Conservation (phyloP, 37 sponge, comb jelly and placozoan genomes). For the Dysidea cf. avara region DNA sequence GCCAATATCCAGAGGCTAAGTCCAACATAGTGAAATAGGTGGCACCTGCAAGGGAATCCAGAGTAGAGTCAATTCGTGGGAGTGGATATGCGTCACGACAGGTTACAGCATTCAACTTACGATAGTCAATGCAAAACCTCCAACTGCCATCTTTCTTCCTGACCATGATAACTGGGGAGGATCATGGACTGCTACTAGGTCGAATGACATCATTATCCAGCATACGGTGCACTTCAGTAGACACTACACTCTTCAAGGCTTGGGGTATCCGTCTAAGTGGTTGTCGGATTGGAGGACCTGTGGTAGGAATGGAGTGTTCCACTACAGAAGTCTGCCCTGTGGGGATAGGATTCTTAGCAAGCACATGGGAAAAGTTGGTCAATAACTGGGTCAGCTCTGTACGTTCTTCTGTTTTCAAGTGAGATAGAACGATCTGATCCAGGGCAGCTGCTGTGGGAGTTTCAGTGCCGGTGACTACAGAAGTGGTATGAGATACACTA, state of each 20-base stretch:
- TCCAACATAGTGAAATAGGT: conserved; percentile 19
- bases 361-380: too few relatives aligned
- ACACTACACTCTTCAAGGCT: conserved; percentile 6
- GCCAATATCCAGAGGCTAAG: conserved; percentile 29
- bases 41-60: conserved; percentile 20
- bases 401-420: too few relatives aligned
- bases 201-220: conserved; percentile 13
- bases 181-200: conserved; percentile 22
- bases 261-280: conserved; percentile 20
- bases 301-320: conserved; percentile 4
- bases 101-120: conserved; percentile 29
- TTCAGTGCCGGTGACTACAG: too few relatives aligned
- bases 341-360: too few relatives aligned
- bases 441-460: too few relatives aligned
- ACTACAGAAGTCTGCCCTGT: too few relatives aligned
- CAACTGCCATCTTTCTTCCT: conserved; percentile 30
- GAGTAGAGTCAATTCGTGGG: conserved; percentile 14
- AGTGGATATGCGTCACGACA: conserved; percentile 20
- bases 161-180: conserved; percentile 28
- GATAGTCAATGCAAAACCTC: conserved; percentile 36
- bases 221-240: conserved; percentile 15
- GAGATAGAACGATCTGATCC: too few relatives aligned
- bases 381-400: too few relatives aligned
- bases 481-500: too few relatives aligned
- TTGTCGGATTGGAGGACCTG: conserved; percentile 12